Evolutionary conservation across 2,797 vertebrate species (phyloP).

Genomic region (Podarcis siculus): DNA sequence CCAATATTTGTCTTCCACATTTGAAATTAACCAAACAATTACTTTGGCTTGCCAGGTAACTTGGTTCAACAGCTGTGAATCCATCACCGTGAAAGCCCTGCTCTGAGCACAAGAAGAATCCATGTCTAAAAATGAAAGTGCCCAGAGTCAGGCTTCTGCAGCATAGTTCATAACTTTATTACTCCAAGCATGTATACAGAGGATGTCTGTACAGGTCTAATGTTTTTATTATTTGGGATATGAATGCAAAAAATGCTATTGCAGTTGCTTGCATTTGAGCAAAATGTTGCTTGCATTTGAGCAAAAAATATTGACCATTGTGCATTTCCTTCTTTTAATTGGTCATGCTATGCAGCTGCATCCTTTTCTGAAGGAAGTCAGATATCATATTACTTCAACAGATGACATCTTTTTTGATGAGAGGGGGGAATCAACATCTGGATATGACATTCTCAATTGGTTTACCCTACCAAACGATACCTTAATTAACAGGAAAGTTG

Average conservation of each 20-base stretch:
- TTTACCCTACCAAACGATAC: background rate
- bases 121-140: too few species aligned
- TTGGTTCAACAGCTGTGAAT: background rate
- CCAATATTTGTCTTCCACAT: background rate
- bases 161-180: too few species aligned
- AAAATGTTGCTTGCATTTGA: background rate
- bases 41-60: background rate
- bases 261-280: background rate
- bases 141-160: too few species aligned
- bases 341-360: background rate
- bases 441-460: slow-evolving; percentile 4
- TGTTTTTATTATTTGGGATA: background rate
- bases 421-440: background rate
- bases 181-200: too few species aligned
- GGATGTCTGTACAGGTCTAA: background rate
- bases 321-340: background rate
- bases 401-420: background rate
- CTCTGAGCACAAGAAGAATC: too few species aligned
- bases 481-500: background rate
- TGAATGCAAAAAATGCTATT: background rate
- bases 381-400: background rate
- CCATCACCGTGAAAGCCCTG: background rate
- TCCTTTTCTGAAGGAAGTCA: background rate
- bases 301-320: background rate
- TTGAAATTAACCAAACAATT: background rate